Evolutionary conservation across 2,888 invertebrate species (phyloP).

Genomic region (Tortrix viridana): DNA sequence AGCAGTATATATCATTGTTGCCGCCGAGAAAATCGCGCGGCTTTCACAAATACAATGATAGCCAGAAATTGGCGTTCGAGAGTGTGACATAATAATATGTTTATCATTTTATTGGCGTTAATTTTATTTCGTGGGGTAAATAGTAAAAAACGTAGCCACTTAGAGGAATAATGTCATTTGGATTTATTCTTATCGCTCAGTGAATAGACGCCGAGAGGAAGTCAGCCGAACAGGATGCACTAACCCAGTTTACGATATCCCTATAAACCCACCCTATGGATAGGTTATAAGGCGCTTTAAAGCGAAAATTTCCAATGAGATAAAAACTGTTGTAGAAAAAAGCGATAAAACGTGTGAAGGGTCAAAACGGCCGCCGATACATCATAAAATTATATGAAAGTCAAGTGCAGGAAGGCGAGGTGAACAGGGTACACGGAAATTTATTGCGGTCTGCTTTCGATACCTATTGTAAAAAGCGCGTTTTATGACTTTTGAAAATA

Average conservation of each 20-base stretch:
- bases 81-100: slow-evolving; percentile 39
- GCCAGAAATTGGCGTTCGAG: slow-evolving; percentile 23
- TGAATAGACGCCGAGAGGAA: slow-evolving; percentile 30
- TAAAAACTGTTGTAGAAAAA: slow-evolving; percentile 45
- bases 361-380: slow-evolving; percentile 78
- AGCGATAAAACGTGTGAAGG: slow-evolving; percentile 80
- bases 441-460: slow-evolving; percentile 81
- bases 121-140: slow-evolving; percentile 34
- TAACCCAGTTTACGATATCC: slow-evolving; percentile 51
- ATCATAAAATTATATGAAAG: slow-evolving; percentile 84
- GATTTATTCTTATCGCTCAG: slow-evolving; percentile 43
- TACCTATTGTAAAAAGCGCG: slow-evolving; percentile 75
- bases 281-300: slow-evolving; percentile 56
- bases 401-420: slow-evolving; percentile 80
- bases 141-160: neutral
- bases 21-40: slow-evolving; percentile 36
- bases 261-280: slow-evolving; percentile 60
- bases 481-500: slow-evolving; percentile 72
- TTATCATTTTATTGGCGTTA: slow-evolving; percentile 41
- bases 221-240: slow-evolving; percentile 51
- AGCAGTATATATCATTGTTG: slow-evolving; percentile 35
- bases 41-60: slow-evolving; percentile 37
- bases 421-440: slow-evolving; percentile 71
- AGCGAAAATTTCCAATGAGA: slow-evolving; percentile 61
- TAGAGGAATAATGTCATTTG: slow-evolving; percentile 31